Conservation (phyloP, 2,113 vertebrate species). For the Perognathus longimembris region DNA sequence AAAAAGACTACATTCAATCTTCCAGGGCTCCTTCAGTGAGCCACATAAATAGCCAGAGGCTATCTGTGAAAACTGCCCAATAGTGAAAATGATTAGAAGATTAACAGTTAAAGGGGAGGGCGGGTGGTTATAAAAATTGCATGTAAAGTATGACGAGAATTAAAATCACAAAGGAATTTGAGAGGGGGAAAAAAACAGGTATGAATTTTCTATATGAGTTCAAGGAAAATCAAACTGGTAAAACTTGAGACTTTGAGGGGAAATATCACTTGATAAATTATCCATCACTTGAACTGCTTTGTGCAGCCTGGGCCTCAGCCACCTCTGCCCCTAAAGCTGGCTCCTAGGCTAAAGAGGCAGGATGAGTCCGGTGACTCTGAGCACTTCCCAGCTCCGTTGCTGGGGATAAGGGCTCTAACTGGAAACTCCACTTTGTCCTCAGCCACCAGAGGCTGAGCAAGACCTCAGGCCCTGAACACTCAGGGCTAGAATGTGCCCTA, state of each 20-base stretch:
- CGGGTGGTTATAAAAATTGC: background rate
- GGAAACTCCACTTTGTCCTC: background rate
- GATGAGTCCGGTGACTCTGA: background rate
- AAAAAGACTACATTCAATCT: background rate
- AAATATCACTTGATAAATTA: background rate
- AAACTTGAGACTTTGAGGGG: background rate
- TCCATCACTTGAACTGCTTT: background rate
- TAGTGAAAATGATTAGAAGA: background rate
- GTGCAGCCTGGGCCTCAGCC: too few relatives aligned
- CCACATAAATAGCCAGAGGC: background rate
- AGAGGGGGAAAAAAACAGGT: background rate
- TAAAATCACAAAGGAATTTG: background rate
- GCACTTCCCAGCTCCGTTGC: background rate
- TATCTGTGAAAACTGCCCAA: background rate
- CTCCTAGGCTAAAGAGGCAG: too few relatives aligned
- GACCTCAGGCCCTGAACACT: background rate
- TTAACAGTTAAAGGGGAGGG: background rate
- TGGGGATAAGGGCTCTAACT: background rate
- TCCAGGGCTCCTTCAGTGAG: background rate
- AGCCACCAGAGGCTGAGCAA: background rate
- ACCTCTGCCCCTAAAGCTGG: background rate
- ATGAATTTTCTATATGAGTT: background rate
- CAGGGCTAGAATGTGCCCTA: background rate
- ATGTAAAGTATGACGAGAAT: background rate
- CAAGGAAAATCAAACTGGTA: conserved; percentile 18